phyloP scores from a whole-genome alignment of 2,797 vertebrate species.

The Salarias fasciatus region DNA sequence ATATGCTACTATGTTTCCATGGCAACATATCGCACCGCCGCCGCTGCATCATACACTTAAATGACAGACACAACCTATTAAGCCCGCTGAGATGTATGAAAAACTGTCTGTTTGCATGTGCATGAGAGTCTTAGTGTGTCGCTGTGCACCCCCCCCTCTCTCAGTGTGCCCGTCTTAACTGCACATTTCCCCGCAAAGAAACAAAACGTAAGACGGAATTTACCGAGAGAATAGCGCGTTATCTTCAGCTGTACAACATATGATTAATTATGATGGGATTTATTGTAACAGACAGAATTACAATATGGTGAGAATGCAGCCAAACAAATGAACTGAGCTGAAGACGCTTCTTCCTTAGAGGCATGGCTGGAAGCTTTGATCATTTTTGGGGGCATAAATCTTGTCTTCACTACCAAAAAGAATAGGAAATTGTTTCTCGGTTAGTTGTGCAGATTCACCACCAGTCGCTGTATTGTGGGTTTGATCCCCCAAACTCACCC shows the following conservation, averaged over 20 bases:
- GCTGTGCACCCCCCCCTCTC: slow-evolving; percentile 27
- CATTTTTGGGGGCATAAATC: too few species aligned
- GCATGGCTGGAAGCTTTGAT: too few species aligned
- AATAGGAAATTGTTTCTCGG: too few species aligned
- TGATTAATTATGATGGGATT: slow-evolving; percentile 30
- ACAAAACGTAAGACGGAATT: slow-evolving; percentile 27
- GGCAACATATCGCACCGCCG: slow-evolving; percentile 71
- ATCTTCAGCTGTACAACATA: neutral
- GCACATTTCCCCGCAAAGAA: slow-evolving; percentile 36
- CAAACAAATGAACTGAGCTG: too few species aligned
- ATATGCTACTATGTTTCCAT: slow-evolving; percentile 76
- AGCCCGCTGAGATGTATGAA: slow-evolving; percentile 67
- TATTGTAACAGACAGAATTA: neutral
- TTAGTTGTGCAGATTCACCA: too few species aligned
- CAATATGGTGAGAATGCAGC: too few species aligned
- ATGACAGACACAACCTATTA: slow-evolving; percentile 79
- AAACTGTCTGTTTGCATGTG: slow-evolving; percentile 59
- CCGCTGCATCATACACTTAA: slow-evolving; percentile 73
- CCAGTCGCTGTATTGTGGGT: too few species aligned
- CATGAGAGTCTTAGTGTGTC: slow-evolving; percentile 48
- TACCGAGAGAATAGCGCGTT: slow-evolving; percentile 19
- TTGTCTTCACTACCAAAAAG: too few species aligned
- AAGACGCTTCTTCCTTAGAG: too few species aligned
- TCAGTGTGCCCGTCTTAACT: slow-evolving; percentile 23
- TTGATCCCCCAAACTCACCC: too few species aligned